These are phyloP conservation scores for Miichthys miiuy DNA, from an alignment of 2,797 vertebrate genomes.

Conservation along the genomic window DNA sequence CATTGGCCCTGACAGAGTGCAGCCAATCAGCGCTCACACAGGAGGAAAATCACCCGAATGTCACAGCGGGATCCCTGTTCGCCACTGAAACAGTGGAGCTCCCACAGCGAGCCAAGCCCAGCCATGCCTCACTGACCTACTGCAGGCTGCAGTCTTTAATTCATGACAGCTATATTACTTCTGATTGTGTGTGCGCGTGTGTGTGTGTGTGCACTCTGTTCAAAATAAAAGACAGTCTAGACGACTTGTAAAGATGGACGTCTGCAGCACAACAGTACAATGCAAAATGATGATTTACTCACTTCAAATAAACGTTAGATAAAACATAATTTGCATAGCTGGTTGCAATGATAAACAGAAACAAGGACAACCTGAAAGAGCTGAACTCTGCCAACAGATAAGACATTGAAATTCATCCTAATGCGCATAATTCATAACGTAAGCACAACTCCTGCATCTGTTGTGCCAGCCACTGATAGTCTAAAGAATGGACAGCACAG, in stretches of 20 bases:
- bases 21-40: slow-evolving; percentile 59
- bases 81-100: slow-evolving; percentile 46
- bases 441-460: neutral
- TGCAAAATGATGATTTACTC: neutral
- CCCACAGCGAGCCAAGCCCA: slow-evolving; percentile 20
- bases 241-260: neutral
- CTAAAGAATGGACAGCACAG: too few species aligned
- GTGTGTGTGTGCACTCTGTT: neutral
- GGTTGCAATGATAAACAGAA: slow-evolving; percentile 31
- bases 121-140: slow-evolving; percentile 66
- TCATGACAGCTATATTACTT: slow-evolving; percentile 25
- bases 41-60: slow-evolving; percentile 47
- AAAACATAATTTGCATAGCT: slow-evolving; percentile 36
- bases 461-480: too few species aligned
- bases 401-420: slow-evolving; percentile 12
- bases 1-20: slow-evolving; percentile 53
- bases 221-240: neutral
- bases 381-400: neutral
- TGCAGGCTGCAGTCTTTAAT: slow-evolving; percentile 30
- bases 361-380: slow-evolving; percentile 24
- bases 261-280: slow-evolving; percentile 16
- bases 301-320: slow-evolving; percentile 10
- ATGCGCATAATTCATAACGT: neutral
- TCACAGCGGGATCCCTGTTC: slow-evolving; percentile 37
- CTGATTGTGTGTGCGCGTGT: neutral